Evolutionary conservation across 1,140 invertebrate species (phyloP).

Genomic region (Rhyzopertha dominica): DNA sequence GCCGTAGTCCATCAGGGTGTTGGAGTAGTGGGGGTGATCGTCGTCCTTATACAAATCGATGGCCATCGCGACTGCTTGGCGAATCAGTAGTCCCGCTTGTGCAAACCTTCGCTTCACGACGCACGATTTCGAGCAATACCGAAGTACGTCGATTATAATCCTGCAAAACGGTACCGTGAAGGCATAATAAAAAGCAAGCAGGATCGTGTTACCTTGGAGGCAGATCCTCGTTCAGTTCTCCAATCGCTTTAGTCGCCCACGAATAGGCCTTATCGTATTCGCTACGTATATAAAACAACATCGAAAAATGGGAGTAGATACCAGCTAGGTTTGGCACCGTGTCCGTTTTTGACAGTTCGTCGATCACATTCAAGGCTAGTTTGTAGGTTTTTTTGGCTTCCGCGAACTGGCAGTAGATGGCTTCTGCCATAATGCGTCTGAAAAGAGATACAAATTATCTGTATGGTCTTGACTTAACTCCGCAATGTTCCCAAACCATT

Average conservation of each 20-base stretch:
- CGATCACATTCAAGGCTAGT: slow-evolving; percentile 38
- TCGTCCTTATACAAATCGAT: slow-evolving; percentile 59
- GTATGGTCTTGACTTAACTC: no score
- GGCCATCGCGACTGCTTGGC: slow-evolving; percentile 71
- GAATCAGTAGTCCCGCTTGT: slow-evolving; percentile 73
- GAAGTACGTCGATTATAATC: slow-evolving; percentile 71
- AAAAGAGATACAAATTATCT: slow-evolving; percentile 33
- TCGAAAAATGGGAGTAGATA: slow-evolving; percentile 73
- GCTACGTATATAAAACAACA: slow-evolving; percentile 72
- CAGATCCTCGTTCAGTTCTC: slow-evolving; percentile 56
- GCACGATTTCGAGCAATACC: slow-evolving; percentile 80
- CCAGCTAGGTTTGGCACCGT: slow-evolving; percentile 59
- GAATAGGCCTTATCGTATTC: slow-evolving; percentile 72
- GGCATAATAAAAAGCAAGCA: background rate
- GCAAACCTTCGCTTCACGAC: slow-evolving; percentile 79
- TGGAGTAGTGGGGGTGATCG: slow-evolving; percentile 74
- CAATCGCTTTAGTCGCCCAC: slow-evolving; percentile 70
- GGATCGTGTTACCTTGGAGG: slow-evolving; percentile 48
- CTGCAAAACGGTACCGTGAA: slow-evolving; percentile 38
- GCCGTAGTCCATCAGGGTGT: slow-evolving; percentile 80
- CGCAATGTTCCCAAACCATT: no score
- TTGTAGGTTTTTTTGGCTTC: slow-evolving; percentile 63
- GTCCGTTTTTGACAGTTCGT: slow-evolving; percentile 45
- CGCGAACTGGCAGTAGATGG: slow-evolving; percentile 70
- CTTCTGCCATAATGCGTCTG: slow-evolving; percentile 77